phyloP scores from a whole-genome alignment of 2,797 vertebrate species.

The Otolemur crassicaudatus region DNA sequence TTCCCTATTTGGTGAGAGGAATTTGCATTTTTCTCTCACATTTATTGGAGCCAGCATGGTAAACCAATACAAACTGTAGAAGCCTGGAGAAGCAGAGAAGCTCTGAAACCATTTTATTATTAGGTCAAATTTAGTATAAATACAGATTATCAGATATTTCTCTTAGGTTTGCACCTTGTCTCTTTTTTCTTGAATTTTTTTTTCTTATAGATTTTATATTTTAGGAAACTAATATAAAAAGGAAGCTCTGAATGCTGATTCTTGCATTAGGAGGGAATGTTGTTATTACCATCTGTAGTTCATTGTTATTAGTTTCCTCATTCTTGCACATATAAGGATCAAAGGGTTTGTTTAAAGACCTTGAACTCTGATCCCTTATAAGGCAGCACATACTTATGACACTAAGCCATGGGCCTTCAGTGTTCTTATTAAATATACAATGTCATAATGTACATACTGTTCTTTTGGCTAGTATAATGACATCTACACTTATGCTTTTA shows the following conservation, averaged over 20 bases:
- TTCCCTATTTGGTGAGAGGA: not conserved
- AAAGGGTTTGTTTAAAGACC: conserved; percentile 39
- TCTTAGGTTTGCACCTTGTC: not conserved
- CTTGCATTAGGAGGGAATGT: not conserved
- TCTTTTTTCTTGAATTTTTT: conserved; percentile 14
- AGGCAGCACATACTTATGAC: not conserved
- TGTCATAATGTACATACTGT: not conserved
- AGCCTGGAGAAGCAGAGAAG: not conserved
- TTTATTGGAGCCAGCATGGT: not conserved
- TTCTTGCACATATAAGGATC: conserved; percentile 28
- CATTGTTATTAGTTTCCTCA: conserved; percentile 22
- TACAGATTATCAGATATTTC: not conserved
- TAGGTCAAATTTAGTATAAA: not conserved
- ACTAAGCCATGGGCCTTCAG: not conserved
- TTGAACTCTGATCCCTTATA: conserved; percentile 38
- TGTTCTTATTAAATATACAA: conserved; percentile 33
- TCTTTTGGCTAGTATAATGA: not conserved
- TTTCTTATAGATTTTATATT: not conserved
- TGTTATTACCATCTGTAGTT: conserved; percentile 33
- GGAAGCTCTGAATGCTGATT: not conserved
- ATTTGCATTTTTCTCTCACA: not conserved
- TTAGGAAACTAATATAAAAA: conserved; percentile 43
- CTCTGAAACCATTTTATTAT: not conserved
- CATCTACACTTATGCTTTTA: conserved; percentile 38
- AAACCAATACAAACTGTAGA: not conserved